These are phyloP conservation scores for Indri indri DNA, from an alignment of 2,113 vertebrate genomes.

Conservation along the genomic window DNA sequence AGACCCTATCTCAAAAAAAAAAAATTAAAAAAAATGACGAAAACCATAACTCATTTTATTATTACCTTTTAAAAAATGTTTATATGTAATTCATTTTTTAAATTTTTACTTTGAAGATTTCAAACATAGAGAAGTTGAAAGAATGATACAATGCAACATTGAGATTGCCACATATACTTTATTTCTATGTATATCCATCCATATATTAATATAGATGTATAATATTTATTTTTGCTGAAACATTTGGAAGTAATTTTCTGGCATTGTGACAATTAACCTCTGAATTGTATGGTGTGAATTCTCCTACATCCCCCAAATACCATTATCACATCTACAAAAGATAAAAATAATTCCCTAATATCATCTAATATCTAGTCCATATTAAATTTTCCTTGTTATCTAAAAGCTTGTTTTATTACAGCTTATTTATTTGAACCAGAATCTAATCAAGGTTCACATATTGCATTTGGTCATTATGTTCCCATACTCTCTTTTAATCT, in stretches of 20 bases:
- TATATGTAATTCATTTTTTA: not conserved
- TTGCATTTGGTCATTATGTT: not conserved
- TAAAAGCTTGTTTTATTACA: not conserved
- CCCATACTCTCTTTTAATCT: not conserved
- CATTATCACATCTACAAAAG: not conserved
- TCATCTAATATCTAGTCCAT: not conserved
- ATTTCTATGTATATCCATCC: not conserved
- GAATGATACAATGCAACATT: not conserved
- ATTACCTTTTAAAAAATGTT: not conserved
- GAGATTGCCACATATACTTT: not conserved
- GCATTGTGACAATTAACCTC: not conserved
- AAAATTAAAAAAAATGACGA: not conserved
- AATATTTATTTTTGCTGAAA: not conserved
- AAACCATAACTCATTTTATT: not conserved
- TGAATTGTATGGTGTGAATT: not conserved
- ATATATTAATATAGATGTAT: not conserved
- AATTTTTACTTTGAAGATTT: conserved; percentile 27
- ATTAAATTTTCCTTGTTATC: not conserved
- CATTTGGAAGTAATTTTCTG: not conserved
- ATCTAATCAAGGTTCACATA: not conserved
- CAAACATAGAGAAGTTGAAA: not conserved
- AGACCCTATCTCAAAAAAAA: no score
- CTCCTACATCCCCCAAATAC: not conserved
- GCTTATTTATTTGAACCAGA: not conserved
- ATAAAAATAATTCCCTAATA: not conserved